Base-by-base conservation (phyloP, 1,140 invertebrate genomes). In the Danaus plexippus region DNA sequence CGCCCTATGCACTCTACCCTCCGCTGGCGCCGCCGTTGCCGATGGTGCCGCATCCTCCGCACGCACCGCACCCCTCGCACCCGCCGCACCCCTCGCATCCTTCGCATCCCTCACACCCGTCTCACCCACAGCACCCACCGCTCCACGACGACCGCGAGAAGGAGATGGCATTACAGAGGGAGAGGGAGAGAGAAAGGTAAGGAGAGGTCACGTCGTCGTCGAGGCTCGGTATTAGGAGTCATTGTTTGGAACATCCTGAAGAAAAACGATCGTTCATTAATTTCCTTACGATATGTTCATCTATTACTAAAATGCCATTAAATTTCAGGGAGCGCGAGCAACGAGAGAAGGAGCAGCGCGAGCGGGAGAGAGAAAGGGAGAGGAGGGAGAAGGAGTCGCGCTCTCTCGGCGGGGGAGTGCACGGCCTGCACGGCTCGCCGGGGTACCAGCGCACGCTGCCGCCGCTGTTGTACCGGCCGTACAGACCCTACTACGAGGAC, bases 1-100 rank as follows among this genome's bases (percentile, higher is more conserved):
- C 82, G 13, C 82, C 82, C 8, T 85, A 85, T 70, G 76, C 81
- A 62, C 71, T 83, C 45, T 85, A 85, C 66, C 80, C 82, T 47
- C 82, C 71, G 12, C 71, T 85, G 1, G 78, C 77, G 52, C 77
- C 77, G 55, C 77, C 73, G 43, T 60, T 80, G 47, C 69, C 78
- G 11, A 71, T 77, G 9, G 72, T 73, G 47, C 54, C 71, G 9
- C 71, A 69, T 57, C 66, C 64, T 13, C 63, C 73, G 22, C 68
- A 68, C 52, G 60, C 61, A 11, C 59, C 66, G 10, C 69, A 75
- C 54, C 52, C 54, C 2, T 48, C 63, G 11, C 75, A 72, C 66
- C 59, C 64, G 44, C 53, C 63, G 18, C 71, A 68, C 51, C 60
- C 54, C n/a, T 53, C 52, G 42, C 71, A 67, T 57, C 52, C 58